Evolutionary conservation across 2,888 invertebrate species (phyloP).

Genomic region (Nycteola revayana): DNA sequence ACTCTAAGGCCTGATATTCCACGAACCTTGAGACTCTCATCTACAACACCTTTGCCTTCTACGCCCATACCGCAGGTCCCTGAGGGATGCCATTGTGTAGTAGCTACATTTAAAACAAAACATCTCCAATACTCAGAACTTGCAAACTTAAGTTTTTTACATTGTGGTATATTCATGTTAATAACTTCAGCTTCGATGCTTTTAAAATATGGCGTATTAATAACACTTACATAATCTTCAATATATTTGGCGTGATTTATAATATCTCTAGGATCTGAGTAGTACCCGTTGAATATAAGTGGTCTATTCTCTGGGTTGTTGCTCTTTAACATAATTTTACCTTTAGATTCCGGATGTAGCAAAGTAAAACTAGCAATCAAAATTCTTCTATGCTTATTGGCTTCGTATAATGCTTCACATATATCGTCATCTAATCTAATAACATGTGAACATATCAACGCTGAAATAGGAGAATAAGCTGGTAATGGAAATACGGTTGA

Average conservation of each 20-base stretch:
- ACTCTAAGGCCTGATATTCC: constrained; percentile 74
- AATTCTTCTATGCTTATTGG: constrained; percentile 26
- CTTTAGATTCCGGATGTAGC: constrained; percentile 48
- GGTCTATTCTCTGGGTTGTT: constrained; percentile 40
- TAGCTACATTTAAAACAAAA: constrained; percentile 42
- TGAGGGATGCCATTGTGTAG: constrained; percentile 42
- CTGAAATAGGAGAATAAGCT: constrained; percentile 29
- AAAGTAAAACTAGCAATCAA: constrained; percentile 37
- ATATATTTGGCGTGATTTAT: constrained; percentile 30
- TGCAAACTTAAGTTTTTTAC: constrained; percentile 36
- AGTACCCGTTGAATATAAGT: constrained; percentile 40
- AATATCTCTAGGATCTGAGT: constrained; percentile 39
- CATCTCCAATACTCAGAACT: constrained; percentile 56
- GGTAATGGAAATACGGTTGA: constrained; percentile 33
- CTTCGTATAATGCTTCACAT: constrained; percentile 32
- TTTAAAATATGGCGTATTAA: constrained; percentile 37
- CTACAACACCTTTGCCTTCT: constrained; percentile 35
- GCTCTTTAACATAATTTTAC: constrained; percentile 40
- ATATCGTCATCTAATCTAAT: constrained; percentile 37
- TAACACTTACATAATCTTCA: constrained; percentile 34
- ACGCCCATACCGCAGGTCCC: constrained; percentile 45
- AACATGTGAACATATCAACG: constrained; percentile 35
- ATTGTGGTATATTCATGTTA: constrained; percentile 36
- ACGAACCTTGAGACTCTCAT: constrained; percentile 21
- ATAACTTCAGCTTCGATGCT: constrained; percentile 29